Conservation (phyloP, 1,140 invertebrate species). For the Potamilus streckersoni region DNA sequence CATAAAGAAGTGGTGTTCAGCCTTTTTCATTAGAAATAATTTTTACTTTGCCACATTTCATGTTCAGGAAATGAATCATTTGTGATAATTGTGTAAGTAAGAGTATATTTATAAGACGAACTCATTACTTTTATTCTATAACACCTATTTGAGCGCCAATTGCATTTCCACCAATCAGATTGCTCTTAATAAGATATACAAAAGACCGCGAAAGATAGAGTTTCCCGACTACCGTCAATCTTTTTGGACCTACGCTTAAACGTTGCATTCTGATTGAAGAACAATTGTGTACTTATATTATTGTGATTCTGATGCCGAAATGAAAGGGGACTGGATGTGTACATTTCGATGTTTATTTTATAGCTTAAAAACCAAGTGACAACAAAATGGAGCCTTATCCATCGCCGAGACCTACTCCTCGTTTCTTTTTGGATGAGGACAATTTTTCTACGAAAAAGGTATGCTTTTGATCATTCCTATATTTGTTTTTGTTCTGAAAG, state of each 20-base stretch:
- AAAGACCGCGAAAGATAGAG: conserved; percentile 31
- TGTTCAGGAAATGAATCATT: too few relatives aligned
- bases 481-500: conserved; percentile 13
- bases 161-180: conserved; percentile 15
- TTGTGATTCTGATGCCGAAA: neutral
- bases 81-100: too few relatives aligned
- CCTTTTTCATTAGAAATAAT: too few relatives aligned
- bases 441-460: conserved; percentile 70
- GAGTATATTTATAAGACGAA: too few relatives aligned
- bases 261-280: neutral
- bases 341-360: neutral
- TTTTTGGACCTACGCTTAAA: neutral
- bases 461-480: conserved; percentile 17
- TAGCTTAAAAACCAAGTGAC: neutral
- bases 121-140: too few relatives aligned
- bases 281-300: neutral
- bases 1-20: too few relatives aligned
- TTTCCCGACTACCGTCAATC: neutral
- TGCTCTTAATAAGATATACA: conserved; percentile 16
- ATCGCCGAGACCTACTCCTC: conserved; percentile 65
- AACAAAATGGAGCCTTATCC: conserved; percentile 40
- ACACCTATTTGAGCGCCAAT: too few relatives aligned
- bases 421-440: conserved; percentile 65
- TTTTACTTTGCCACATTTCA: too few relatives aligned
- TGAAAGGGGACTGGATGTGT: neutral